Evolutionary conservation across 2,888 invertebrate genomes (phyloP).

Genomic region (Hirtodrosophila confusa): DNA sequence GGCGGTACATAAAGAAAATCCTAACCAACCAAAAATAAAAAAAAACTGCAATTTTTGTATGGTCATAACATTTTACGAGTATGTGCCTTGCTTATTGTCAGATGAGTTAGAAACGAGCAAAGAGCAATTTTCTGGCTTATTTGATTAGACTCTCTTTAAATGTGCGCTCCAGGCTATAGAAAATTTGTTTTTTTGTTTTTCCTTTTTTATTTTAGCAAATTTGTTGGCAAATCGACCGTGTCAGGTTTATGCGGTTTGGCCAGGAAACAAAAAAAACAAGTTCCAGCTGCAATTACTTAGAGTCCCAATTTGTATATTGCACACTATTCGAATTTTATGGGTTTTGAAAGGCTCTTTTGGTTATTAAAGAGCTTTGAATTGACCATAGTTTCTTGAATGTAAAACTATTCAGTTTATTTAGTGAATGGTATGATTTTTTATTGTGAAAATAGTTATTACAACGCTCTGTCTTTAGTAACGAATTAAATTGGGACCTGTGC

Average conservation of each 20-base stretch:
- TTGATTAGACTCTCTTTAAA: conserved; percentile 52
- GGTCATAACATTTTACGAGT: conserved; percentile 55
- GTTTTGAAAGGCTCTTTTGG: no score
- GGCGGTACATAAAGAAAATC: conserved; percentile 31
- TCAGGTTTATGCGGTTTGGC: not conserved
- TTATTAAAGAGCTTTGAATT: no score
- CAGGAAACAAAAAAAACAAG: no score
- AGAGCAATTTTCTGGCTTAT: conserved; percentile 57
- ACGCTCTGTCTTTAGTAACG: no score
- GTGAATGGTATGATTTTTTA: no score
- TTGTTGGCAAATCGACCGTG: not conserved
- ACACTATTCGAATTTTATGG: no score
- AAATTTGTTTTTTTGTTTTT: not conserved
- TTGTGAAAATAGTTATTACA: no score
- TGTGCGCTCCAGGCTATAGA: not conserved
- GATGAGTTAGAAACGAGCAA: conserved; percentile 49
- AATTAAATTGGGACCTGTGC: no score
- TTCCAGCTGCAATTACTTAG: no score
- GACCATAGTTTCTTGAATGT: no score
- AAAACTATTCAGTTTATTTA: no score
- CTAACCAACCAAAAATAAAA: conserved; percentile 4
- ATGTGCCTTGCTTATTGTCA: conserved; percentile 30
- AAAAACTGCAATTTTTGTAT: conserved; percentile 42
- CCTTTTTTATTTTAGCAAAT: not conserved
- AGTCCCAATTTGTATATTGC: no score